These are phyloP conservation scores for Calameuta idolon DNA, from an alignment of 2,888 invertebrate genomes.

Conservation along the genomic window DNA sequence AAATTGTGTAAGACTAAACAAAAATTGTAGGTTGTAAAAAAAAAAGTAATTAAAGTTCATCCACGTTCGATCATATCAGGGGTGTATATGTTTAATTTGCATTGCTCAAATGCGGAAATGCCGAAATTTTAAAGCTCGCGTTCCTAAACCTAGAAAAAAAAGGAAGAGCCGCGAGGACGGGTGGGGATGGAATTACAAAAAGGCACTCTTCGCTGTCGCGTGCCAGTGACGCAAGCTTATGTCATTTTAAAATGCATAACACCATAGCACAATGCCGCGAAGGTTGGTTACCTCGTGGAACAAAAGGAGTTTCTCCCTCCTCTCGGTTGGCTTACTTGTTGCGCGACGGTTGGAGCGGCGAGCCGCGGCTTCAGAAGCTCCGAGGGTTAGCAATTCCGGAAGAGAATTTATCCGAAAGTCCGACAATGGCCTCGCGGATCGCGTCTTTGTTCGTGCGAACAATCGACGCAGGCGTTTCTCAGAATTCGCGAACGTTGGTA, in stretches of 20 bases:
- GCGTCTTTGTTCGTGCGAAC: slow-evolving; percentile 40
- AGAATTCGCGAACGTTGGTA: slow-evolving; percentile 2
- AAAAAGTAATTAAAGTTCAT: too few species aligned
- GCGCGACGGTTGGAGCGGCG: slow-evolving; percentile 15
- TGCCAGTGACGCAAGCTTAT: slow-evolving; percentile 21
- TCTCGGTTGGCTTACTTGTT: slow-evolving; percentile 30
- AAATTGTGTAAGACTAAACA: too few species aligned
- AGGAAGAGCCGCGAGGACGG: background rate
- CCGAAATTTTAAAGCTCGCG: too few species aligned
- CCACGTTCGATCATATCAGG: too few species aligned
- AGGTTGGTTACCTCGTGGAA: slow-evolving; percentile 35
- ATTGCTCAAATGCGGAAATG: too few species aligned
- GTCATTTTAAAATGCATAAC: slow-evolving; percentile 36
- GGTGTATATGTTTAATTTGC: too few species aligned
- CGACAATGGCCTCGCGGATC: slow-evolving; percentile 35
- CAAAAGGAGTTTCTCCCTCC: slow-evolving; percentile 24
- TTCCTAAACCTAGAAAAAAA: background rate
- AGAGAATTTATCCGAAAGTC: slow-evolving; percentile 39
- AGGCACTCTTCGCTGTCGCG: too few species aligned
- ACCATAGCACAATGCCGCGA: slow-evolving; percentile 26
- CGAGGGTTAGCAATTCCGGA: slow-evolving; percentile 10
- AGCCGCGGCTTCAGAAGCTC: background rate
- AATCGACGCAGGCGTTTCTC: slow-evolving; percentile 40
- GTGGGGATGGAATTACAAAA: too few species aligned
- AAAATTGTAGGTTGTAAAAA: too few species aligned